phyloP scores from a whole-genome alignment of 2,797 vertebrate genomes.

The Halcyon smyrnensis region DNA sequence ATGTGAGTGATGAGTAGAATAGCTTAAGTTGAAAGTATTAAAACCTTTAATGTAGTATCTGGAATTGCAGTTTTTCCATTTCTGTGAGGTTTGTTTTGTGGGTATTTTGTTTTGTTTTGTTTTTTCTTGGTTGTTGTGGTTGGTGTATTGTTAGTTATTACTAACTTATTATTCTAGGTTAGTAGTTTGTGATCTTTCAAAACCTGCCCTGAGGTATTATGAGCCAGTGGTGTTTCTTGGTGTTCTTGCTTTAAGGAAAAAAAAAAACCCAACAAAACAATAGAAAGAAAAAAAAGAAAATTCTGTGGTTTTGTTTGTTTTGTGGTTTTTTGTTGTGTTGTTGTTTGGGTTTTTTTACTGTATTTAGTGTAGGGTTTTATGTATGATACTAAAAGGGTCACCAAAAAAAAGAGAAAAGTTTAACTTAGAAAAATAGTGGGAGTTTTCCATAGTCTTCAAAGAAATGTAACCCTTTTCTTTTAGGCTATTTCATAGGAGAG shows the following conservation, averaged over 20 bases:
- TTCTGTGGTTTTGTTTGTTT: too few species aligned
- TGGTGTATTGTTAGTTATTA: too few species aligned
- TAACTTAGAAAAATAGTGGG: not conserved
- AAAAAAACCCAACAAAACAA: not conserved
- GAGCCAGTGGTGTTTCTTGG: not conserved
- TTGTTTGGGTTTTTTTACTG: not conserved
- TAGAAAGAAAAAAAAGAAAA: not conserved
- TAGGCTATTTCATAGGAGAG: not conserved
- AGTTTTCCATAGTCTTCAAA: not conserved
- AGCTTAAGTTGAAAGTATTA: not conserved
- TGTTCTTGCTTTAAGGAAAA: too few species aligned
- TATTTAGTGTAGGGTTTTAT: not conserved
- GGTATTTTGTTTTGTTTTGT: too few species aligned
- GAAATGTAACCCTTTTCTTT: not conserved
- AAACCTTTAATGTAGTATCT: not conserved
- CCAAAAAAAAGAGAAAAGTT: not conserved
- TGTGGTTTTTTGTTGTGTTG: too few species aligned
- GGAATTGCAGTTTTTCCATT: not conserved
- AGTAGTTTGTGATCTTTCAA: not conserved
- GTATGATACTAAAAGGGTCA: not conserved
- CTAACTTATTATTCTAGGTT: not conserved
- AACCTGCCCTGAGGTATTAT: not conserved
- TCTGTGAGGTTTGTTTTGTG: not conserved
- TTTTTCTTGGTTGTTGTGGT: too few species aligned
- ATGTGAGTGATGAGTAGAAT: not conserved